Conservation (phyloP, 2,888 invertebrate species). For the Sphinx pinastri region DNA sequence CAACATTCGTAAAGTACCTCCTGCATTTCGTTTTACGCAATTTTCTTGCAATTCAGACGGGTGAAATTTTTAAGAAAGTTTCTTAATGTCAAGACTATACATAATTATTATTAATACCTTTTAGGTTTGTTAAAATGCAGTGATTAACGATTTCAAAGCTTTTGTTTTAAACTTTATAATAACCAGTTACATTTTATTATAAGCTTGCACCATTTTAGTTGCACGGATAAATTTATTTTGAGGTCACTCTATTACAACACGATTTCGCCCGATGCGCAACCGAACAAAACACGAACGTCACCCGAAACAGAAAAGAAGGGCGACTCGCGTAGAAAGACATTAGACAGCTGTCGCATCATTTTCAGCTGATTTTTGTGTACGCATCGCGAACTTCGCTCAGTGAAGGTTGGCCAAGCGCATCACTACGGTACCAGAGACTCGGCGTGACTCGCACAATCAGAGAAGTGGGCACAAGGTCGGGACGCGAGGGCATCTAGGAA, state of each 20-base stretch:
- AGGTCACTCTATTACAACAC: slow-evolving; percentile 62
- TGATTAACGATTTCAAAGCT: not conserved
- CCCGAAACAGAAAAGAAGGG: slow-evolving; percentile 64
- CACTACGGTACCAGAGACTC: slow-evolving; percentile 39
- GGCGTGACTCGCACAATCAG: slow-evolving; percentile 33
- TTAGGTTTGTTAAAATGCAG: not conserved
- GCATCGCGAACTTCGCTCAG: slow-evolving; percentile 53
- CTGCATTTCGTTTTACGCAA: slow-evolving; percentile 32
- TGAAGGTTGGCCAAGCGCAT: slow-evolving; percentile 42
- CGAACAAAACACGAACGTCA: slow-evolving; percentile 70
- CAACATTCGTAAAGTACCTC: slow-evolving; percentile 34
- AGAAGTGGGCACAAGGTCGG: slow-evolving; percentile 33
- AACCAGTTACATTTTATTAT: slow-evolving; percentile 1
- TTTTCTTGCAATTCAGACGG: slow-evolving; percentile 2
- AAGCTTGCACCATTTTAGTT: slow-evolving; percentile 25
- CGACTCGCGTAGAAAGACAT: slow-evolving; percentile 65
- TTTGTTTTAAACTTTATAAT: not conserved
- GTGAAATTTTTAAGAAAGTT: not conserved
- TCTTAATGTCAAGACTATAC: not conserved
- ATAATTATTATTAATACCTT: not conserved
- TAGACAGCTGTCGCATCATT: slow-evolving; percentile 81
- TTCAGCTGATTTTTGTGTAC: slow-evolving; percentile 85
- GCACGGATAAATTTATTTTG: slow-evolving; percentile 54
- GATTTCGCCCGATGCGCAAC: slow-evolving; percentile 63
- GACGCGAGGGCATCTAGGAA: slow-evolving; percentile 37